Percentiles rank a stretch among this genome's conserved stretches.
Conservation (phyloP, 2,797 vertebrate species). For the Clarias laeviceps region DNA sequence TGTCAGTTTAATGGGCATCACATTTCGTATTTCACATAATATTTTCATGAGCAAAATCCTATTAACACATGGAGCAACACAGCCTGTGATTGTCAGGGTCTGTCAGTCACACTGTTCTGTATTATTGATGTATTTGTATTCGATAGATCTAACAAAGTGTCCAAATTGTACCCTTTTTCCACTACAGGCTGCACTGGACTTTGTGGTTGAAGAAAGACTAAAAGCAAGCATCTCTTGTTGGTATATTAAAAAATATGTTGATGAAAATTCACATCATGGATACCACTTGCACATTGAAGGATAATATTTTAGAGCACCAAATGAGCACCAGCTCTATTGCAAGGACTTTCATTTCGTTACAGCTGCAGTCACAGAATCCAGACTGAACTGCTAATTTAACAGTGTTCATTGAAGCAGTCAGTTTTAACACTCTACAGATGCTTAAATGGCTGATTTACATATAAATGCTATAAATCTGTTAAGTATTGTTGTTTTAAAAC, state of each 20-base stretch:
- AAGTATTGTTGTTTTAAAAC: not conserved
- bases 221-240: constrained; percentile 72
- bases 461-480: not conserved
- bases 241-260: constrained; percentile 74
- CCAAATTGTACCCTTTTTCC: not conserved
- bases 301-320: constrained; percentile 16
- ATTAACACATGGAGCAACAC: not conserved
- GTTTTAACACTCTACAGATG: not conserved
- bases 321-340: not conserved
- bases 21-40: not conserved
- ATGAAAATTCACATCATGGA: constrained; percentile 59
- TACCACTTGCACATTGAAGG: constrained; percentile 63
- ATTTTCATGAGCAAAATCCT: not conserved
- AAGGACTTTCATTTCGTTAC: not conserved
- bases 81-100: not conserved
- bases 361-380: not conserved
- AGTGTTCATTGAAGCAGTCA: not conserved
- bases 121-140: not conserved
- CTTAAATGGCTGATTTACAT: not conserved
- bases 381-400: not conserved
- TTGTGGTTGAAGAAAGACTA: constrained; percentile 70
- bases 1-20: not conserved
- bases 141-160: not conserved
- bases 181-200: constrained; percentile 74
- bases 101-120: not conserved